Evolutionary conservation across 2,113 vertebrate species (phyloP), one percentile per base, ranked within the genome.

Genomic region (Ammodramus savannarum): DNA sequence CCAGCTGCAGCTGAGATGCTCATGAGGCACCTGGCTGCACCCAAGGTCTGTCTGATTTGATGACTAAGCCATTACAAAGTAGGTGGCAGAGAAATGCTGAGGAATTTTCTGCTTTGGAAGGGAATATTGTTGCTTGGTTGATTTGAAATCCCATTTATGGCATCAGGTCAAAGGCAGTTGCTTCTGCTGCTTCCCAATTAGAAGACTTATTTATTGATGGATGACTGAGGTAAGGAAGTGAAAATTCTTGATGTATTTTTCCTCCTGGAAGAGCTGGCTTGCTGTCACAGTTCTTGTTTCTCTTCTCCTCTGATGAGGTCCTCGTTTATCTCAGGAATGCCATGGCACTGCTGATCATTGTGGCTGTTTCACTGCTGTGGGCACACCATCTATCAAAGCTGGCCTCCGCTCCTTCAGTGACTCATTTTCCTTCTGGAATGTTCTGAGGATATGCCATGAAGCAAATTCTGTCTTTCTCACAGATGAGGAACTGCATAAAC

Each of bases 101-200:
- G 66, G 57, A 61, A 31, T 75, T 43, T 81, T 80, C 63, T 93
- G 72, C 75, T 86, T 85, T 93, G 95, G 90, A 83, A 84, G 39
- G 52, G 46, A 78, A 68, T 92, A 11, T 63, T 74, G 59, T 84
- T 74, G 23, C 36, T 77, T 36, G 25, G 46, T 84, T 94, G 92
- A 94, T 85, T 88, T 80, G 92, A 93, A 95, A 94, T 63, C 72
- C 23, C 23, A 36, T 84, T 90, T 77, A 77, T 94, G 88, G 61
- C 83, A 86, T 48, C 36, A 16, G 57, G 90, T 93, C 88, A 92
- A 81, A 92, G 52, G 69, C 80, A 79, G 82, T 51, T 90, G 49
- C 51, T 93, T 94, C 59, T 90, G 29, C 85, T 81, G 44, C 76
- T 92, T 95, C 36, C 52, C 90, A 89, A 7, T 90, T 89, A 92